A percentile compares a stretch with the other conserved stretches of the same genome.
Evolutionary conservation across 2,888 invertebrate genomes (phyloP).

Genomic region (Latrodectus hesperus): DNA sequence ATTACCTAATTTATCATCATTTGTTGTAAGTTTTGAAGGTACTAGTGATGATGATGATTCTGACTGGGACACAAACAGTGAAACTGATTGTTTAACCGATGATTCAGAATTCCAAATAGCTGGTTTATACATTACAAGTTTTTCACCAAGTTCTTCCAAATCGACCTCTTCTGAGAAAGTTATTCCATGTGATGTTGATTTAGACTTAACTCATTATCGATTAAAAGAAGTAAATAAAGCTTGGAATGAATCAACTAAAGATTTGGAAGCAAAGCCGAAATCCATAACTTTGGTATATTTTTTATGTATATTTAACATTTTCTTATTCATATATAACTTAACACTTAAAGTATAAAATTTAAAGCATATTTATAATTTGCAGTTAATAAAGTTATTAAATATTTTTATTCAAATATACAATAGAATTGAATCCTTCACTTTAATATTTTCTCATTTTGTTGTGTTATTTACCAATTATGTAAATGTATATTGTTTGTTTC

Average conservation of each 20-base stretch:
- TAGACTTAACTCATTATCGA: neutral
- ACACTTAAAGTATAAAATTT: no score
- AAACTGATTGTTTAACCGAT: constrained; percentile 38
- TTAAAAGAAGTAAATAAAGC: constrained; percentile 20
- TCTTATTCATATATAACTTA: no score
- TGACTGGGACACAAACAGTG: constrained; percentile 46
- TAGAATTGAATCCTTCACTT: no score
- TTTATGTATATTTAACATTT: neutral
- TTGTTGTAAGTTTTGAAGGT: constrained; percentile 36
- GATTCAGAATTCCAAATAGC: constrained; percentile 26
- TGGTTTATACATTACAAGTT: constrained; percentile 24
- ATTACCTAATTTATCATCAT: constrained; percentile 24
- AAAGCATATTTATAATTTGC: no score
- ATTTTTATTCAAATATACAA: no score
- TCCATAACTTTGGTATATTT: constrained; percentile 34
- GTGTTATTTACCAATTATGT: no score
- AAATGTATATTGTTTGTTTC: no score
- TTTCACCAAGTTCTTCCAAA: neutral
- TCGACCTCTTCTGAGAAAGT: neutral
- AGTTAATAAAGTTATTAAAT: no score
- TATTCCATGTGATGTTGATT: no score
- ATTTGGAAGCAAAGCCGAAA: constrained; percentile 10
- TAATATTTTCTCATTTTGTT: no score
- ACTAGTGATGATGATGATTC: constrained; percentile 37
- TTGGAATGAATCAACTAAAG: constrained; percentile 34